Conservation (phyloP, 2,113 vertebrate genomes). For the Phodopus roborovskii region DNA sequence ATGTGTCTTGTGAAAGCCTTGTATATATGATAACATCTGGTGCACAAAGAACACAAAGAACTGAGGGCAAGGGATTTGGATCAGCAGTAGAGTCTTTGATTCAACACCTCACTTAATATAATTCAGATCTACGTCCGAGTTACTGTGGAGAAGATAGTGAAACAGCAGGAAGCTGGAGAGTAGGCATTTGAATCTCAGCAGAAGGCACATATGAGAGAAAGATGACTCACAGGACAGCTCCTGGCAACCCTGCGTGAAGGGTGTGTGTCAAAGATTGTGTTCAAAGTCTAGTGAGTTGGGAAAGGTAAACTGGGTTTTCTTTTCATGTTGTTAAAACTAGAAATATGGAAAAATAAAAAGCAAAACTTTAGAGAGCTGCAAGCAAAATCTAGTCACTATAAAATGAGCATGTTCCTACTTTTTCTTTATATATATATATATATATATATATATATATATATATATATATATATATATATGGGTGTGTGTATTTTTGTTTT, state of each 20-base stretch:
- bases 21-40: not conserved
- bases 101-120: not conserved
- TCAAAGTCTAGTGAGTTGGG: not conserved
- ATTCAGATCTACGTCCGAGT: not conserved
- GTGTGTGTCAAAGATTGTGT: not conserved
- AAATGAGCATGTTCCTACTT: not conserved
- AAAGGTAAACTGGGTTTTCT: not conserved
- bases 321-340: not conserved
- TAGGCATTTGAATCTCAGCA: not conserved
- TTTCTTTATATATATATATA: too few species aligned
- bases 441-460: too few species aligned
- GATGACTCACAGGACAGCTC: not conserved
- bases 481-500: too few species aligned
- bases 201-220: not conserved
- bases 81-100: too few species aligned
- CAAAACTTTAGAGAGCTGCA: not conserved
- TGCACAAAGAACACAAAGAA: not conserved
- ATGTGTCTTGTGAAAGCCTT: not conserved
- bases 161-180: not conserved
- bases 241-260: not conserved
- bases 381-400: conserved; percentile 15
- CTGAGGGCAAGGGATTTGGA: not conserved
- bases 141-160: not conserved
- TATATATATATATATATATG: too few species aligned
- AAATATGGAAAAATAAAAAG: not conserved